Evolutionary conservation across 1,140 invertebrate genomes (phyloP).

Genomic region (Caenorhabditis latens): DNA sequence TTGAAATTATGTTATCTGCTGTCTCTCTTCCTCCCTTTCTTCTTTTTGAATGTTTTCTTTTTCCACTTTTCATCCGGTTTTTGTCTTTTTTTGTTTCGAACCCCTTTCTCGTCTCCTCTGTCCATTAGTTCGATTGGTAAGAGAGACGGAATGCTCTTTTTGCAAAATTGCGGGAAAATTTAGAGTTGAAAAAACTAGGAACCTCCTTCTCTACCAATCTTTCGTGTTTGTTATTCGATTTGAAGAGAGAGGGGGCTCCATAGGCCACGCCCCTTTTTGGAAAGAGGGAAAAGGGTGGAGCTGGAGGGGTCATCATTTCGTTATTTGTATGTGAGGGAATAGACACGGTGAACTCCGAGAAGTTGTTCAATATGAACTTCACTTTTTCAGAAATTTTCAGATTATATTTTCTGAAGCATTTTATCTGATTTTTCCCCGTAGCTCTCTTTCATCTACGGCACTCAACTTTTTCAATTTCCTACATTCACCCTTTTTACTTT

Average conservation of each 20-base stretch:
- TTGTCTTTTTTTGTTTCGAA: constrained; percentile 2
- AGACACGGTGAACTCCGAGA: no score
- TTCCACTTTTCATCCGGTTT: background rate
- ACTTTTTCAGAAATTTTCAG: no score
- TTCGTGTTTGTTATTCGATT: background rate
- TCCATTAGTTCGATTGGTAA: constrained; percentile 12
- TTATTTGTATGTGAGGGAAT: no score
- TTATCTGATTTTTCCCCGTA: no score
- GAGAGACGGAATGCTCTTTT: background rate
- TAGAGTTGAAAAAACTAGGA: background rate
- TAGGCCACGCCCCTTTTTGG: background rate
- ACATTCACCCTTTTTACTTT: background rate
- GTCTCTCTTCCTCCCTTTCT: background rate
- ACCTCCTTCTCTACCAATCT: background rate
- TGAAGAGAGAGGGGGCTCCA: background rate
- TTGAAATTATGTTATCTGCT: constrained; percentile 24
- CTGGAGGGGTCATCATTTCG: no score
- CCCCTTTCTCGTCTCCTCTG: background rate
- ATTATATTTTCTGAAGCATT: no score
- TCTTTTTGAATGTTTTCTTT: background rate
- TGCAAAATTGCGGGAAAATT: background rate
- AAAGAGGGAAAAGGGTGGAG: no score
- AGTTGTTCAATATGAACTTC: no score
- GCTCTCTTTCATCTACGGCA: background rate
- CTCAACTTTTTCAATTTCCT: constrained; percentile 7